Conservation (phyloP, 2,797 vertebrate genomes). For the Pempheris klunzingeri region DNA sequence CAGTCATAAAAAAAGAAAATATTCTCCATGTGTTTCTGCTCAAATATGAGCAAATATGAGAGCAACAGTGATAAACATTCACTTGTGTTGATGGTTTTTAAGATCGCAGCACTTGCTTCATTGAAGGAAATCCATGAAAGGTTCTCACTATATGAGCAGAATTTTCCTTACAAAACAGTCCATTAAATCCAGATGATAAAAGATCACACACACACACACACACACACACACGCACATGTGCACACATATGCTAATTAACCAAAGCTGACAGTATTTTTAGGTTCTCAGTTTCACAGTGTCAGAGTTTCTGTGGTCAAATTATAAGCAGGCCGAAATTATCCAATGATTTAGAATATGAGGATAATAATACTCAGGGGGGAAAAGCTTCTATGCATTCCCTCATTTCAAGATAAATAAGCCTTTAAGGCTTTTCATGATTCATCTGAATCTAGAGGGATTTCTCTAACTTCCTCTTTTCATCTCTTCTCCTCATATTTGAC, state of each 20-base stretch:
- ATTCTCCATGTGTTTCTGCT: neutral
- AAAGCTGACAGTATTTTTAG: neutral
- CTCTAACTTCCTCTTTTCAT: constrained; percentile 59
- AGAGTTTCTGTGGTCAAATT: neutral
- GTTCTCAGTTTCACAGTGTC: constrained; percentile 4
- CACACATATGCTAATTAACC: neutral
- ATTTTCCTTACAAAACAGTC: neutral
- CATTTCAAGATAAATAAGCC: constrained; percentile 6
- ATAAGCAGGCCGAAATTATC: neutral
- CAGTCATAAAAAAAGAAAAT: neutral
- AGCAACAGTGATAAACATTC: neutral
- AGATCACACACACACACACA: neutral
- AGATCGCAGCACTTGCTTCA: neutral
- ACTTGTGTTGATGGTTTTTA: neutral
- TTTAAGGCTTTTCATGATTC: neutral
- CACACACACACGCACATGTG: neutral
- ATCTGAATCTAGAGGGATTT: constrained; percentile 12
- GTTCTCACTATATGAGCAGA: neutral
- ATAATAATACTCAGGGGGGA: neutral
- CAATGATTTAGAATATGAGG: neutral
- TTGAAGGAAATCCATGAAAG: neutral
- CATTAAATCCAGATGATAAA: neutral
- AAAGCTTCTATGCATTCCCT: neutral
- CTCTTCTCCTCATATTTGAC: constrained; percentile 53
- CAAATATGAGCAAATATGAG: no score